Percentiles rank a stretch among this genome's conserved stretches.
Evolutionary conservation across 2,113 vertebrate species (phyloP).

Genomic region (Hystrix brachyura): DNA sequence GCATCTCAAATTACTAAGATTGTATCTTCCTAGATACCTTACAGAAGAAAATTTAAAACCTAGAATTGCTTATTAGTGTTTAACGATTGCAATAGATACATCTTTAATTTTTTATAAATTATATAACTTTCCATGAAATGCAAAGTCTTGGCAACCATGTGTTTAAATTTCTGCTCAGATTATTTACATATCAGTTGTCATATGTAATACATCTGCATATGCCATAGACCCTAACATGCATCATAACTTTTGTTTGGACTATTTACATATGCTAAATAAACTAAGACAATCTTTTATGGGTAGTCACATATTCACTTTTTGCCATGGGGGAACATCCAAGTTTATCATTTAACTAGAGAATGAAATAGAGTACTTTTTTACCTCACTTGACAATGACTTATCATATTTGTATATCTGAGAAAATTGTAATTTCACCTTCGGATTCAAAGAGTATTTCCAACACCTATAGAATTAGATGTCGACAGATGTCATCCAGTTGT

Average conservation of each 20-base stretch:
- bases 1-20: not conserved
- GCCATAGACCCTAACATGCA: not conserved
- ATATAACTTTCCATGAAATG: not conserved
- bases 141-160: not conserved
- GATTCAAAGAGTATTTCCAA: not conserved
- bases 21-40: not conserved
- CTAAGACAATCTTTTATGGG: not conserved
- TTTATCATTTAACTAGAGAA: not conserved
- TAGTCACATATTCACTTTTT: not conserved
- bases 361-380: not conserved
- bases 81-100: not conserved
- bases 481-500: not conserved
- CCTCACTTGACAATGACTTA: not conserved
- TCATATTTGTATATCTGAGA: not conserved
- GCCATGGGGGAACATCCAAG: not conserved
- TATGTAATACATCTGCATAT: not conserved
- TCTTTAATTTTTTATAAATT: not conserved
- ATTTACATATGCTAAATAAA: not conserved
- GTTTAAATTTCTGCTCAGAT: not conserved
- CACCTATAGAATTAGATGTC: not conserved
- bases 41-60: not conserved
- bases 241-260: not conserved
- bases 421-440: not conserved
- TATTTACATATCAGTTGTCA: too few relatives aligned
- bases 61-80: not conserved